These are phyloP conservation scores for Lasioglossum pauxillum DNA, from an alignment of 2,888 invertebrate genomes.

Conservation along the genomic window DNA sequence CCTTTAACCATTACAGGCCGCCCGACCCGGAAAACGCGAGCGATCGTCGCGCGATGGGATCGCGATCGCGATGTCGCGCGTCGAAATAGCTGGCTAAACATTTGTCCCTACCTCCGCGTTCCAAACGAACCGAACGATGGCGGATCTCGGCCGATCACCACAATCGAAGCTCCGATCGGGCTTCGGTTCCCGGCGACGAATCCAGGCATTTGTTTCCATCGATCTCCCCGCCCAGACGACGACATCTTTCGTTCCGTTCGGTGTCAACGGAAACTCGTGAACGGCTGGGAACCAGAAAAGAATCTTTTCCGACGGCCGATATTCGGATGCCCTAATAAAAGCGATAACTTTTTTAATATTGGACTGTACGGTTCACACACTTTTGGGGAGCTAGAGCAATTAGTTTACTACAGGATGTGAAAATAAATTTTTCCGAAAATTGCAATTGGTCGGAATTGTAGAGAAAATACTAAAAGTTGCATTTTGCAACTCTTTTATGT, in stretches of 20 bases:
- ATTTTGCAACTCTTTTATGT: no score
- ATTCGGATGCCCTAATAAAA: no score
- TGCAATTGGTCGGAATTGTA: no score
- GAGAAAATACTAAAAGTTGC: no score
- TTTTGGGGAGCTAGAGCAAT: no score
- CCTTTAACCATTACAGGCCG: slow-evolving; percentile 39
- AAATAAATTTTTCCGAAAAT: no score
- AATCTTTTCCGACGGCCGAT: not conserved
- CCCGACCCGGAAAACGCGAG: not conserved
- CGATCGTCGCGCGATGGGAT: not conserved
- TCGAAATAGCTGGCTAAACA: slow-evolving; percentile 22
- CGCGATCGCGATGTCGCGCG: slow-evolving; percentile 3
- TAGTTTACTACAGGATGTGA: no score
- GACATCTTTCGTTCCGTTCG: not conserved
- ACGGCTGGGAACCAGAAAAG: not conserved
- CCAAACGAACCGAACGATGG: not conserved
- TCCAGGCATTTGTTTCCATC: not conserved
- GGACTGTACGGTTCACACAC: no score
- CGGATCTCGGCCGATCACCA: not conserved
- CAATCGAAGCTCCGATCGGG: not conserved
- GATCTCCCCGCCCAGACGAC: not conserved
- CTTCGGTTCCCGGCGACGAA: not conserved
- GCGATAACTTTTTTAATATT: no score
- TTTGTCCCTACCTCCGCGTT: slow-evolving; percentile 22
- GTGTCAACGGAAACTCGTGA: not conserved